These are phyloP conservation scores for Rhinolophus ferrumequinum DNA, from an alignment of 2,113 vertebrate genomes.

Conservation along the genomic window DNA sequence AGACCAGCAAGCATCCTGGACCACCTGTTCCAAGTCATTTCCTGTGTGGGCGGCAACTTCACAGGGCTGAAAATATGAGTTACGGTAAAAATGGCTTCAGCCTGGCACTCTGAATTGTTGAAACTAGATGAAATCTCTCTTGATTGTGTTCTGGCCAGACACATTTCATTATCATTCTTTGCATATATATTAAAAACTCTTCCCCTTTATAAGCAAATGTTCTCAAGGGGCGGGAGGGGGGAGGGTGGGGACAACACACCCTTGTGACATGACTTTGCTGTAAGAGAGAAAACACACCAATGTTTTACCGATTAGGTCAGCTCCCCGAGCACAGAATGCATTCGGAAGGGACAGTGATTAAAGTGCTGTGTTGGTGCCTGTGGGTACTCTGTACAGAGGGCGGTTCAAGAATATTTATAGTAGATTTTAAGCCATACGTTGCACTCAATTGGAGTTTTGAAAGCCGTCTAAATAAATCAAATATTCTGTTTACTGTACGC, in stretches of 20 bases:
- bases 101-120: neutral
- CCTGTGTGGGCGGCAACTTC: constrained; percentile 82
- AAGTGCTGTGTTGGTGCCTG: no score
- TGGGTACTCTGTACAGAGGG: fast-evolving
- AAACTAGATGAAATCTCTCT: constrained; percentile 51
- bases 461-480: constrained; percentile 11
- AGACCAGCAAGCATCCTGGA: constrained; percentile 73
- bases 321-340: fast-evolving
- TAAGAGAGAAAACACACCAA: neutral
- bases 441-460: neutral
- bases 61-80: constrained; percentile 62
- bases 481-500: neutral
- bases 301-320: neutral
- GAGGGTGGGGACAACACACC: neutral
- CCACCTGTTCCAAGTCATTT: constrained; percentile 86
- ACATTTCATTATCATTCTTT: neutral
- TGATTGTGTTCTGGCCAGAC: constrained; percentile 36
- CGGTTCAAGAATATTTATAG: neutral
- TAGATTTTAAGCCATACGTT: neutral
- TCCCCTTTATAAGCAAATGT: neutral
- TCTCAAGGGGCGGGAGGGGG: neutral
- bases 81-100: constrained; percentile 74
- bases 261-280: neutral
- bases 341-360: neutral
- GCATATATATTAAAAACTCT: constrained; percentile 73